These are phyloP conservation scores for Leptopterna dolabrata DNA, from an alignment of 2,888 invertebrate genomes.

Conservation along the genomic window DNA sequence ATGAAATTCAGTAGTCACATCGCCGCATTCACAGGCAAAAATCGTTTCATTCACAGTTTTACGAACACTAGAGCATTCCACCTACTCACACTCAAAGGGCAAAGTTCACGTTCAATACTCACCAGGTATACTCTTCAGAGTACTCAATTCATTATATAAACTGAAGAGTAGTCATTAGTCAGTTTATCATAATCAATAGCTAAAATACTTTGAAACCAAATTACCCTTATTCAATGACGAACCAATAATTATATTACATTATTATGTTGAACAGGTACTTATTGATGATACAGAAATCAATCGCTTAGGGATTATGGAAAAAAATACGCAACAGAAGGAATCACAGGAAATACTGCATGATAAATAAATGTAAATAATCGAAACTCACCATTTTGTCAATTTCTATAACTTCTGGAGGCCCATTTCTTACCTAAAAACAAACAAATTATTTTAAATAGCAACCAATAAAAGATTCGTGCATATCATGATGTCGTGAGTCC, in stretches of 20 bases:
- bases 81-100: not conserved
- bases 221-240: too few species aligned
- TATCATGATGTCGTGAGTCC: too few species aligned
- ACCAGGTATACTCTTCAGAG: not conserved
- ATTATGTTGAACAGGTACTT: too few species aligned
- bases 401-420: slow-evolving; percentile 21
- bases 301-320: too few species aligned
- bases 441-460: not conserved
- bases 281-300: too few species aligned
- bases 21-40: not conserved
- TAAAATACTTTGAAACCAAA: too few species aligned
- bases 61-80: not conserved
- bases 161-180: too few species aligned
- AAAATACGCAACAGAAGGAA: too few species aligned
- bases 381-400: slow-evolving; percentile 49
- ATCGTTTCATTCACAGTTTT: not conserved
- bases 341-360: not conserved
- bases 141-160: too few species aligned
- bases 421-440: slow-evolving; percentile 50
- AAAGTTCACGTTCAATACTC: not conserved
- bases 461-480: too few species aligned
- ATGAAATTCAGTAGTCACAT: not conserved
- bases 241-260: too few species aligned
- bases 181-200: too few species aligned
- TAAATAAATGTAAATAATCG: not conserved